Evolutionary conservation across 2,888 invertebrate species (phyloP), one percentile per base, ranked within the genome.

Genomic region (Orthosia gracilis): DNA sequence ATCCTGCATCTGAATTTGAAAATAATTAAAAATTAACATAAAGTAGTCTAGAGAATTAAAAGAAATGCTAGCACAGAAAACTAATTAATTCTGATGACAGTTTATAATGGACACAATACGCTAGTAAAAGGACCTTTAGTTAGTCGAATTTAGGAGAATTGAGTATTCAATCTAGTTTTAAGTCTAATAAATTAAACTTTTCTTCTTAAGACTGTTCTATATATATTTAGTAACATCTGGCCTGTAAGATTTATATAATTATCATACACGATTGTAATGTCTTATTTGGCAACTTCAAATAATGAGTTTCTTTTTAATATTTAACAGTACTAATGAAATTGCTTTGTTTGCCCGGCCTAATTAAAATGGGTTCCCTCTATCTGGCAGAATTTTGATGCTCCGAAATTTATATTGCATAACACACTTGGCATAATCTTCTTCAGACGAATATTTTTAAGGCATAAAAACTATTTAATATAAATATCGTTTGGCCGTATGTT

Each of bases 51-150:
- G 9, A 54, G 18, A 40, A 13, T 23, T n/a, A 23, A 21, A 9
- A 52, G 5, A 15, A 31, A 50, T n/a, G 2, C 3, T 65, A 61
- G 21, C 12, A 40, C 12, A 80, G n/a, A 4, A 50, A 52, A 49
- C 2, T 23, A 31, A 66, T 40, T 11, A 54, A 50, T 63, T 69
- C n/a, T 40, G 45, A 26, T 12, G 49, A 40, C 62, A 47, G 15
- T 52, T 67, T 67, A 62, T 49, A 0, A 82, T 70, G 47, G 2
- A 26, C 17, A 59, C 21, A 64, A n/a, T 63, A 50, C 9, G 52
- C 12, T 61, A 61, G 40, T 23, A 49, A 55, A 55, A 52, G 12
- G 4, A 61, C 62, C 40, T 52, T 21, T 40, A 17, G 52, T 55
- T 54, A 55, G 40, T 50, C 3, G 17, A n/a, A 45, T 61, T 63